A percentile compares a stretch with the other conserved stretches of the same genome.
These are phyloP conservation scores for Callospermophilus lateralis DNA, from an alignment of 2,113 vertebrate species.

Conservation along the genomic window DNA sequence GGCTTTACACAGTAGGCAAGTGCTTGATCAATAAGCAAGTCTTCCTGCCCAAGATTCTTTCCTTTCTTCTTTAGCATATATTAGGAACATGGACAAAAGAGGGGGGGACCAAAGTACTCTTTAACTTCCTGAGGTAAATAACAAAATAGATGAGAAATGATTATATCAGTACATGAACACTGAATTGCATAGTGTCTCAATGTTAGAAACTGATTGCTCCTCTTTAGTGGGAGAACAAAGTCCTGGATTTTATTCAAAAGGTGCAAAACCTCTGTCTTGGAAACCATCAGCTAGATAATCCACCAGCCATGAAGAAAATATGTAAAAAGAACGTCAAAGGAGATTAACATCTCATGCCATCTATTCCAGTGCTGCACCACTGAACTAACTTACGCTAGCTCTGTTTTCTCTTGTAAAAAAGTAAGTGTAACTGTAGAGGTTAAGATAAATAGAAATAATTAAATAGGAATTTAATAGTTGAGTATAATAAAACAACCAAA, in stretches of 20 bases:
- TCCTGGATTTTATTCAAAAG: constrained; percentile 12
- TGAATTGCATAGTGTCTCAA: background rate
- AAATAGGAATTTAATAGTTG: constrained; percentile 1
- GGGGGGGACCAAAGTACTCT: background rate
- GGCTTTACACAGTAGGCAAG: background rate
- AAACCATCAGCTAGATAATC: background rate
- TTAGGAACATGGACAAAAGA: constrained; percentile 7
- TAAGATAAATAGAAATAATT: background rate
- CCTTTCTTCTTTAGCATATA: background rate
- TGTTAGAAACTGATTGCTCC: background rate
- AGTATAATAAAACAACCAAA: background rate
- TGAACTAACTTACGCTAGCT: background rate
- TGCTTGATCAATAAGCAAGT: background rate
- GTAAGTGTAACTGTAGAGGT: background rate
- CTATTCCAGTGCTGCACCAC: background rate
- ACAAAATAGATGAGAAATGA: constrained; percentile 10
- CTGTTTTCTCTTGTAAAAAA: background rate
- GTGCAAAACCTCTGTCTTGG: background rate
- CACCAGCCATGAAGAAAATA: background rate
- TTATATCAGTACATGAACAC: background rate
- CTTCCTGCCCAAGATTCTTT: background rate
- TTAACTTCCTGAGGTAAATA: background rate
- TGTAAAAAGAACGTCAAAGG: background rate
- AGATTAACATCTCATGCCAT: background rate
- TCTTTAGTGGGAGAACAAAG: background rate